A percentile compares a stretch with the other conserved stretches of the same genome.
Conservation (phyloP, 2,888 invertebrate genomes). For the Boloria euphrosyne region DNA sequence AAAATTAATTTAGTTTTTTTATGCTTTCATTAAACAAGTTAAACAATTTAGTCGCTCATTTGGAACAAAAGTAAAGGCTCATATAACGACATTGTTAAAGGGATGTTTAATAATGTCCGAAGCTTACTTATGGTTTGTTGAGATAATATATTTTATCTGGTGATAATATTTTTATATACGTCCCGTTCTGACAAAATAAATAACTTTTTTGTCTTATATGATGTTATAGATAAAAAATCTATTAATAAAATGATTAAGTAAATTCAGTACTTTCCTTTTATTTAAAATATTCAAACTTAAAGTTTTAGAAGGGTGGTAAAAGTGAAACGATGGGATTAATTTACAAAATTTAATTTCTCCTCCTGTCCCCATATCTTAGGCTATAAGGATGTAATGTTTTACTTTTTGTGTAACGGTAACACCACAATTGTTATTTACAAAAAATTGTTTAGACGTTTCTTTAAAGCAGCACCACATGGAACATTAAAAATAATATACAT, state of each 20-base stretch:
- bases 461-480: neutral
- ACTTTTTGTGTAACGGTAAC: slow-evolving; percentile 76
- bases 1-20: slow-evolving; percentile 43
- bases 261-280: too few relatives aligned
- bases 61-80: slow-evolving; percentile 15
- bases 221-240: too few relatives aligned
- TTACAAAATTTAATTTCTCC: slow-evolving; percentile 79
- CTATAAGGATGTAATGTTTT: slow-evolving; percentile 68
- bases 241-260: too few relatives aligned
- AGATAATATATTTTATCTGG: slow-evolving; percentile 1
- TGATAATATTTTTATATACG: neutral
- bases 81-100: slow-evolving; percentile 24
- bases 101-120: slow-evolving; percentile 19
- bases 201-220: neutral
- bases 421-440: slow-evolving; percentile 62
- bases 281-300: too few relatives aligned
- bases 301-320: slow-evolving; percentile 10
- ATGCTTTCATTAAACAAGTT: slow-evolving; percentile 35
- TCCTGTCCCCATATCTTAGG: slow-evolving; percentile 74
- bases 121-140: slow-evolving; percentile 11
- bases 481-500: neutral
- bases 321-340: slow-evolving; percentile 64
- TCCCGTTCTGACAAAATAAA: slow-evolving; percentile 1
- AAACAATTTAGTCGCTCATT: slow-evolving; percentile 19
- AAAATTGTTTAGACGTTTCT: slow-evolving; percentile 52